Base-by-base conservation (phyloP, 2,113 vertebrate genomes). In the Tauraco erythrolophus region DNA sequence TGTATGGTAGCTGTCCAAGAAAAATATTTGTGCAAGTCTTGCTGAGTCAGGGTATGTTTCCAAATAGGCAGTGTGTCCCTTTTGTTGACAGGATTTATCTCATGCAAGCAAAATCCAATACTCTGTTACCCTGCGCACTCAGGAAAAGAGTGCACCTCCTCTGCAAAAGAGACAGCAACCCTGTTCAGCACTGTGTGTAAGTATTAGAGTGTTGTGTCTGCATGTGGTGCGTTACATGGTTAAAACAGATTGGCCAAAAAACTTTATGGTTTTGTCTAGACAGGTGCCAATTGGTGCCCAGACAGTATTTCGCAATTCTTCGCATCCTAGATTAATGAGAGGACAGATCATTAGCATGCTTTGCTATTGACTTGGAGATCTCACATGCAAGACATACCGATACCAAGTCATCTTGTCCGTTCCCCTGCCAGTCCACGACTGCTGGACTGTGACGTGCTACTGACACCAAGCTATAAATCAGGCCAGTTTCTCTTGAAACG, bases 1-100 rank as follows among this genome's bases (percentile, higher is more conserved):
- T 92, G 30, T 53, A 57, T 86, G 69, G 46, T 87, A 66, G 10
- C 39, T 66, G 50, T 89, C 94, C 95, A 97, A 96, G 62, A 82
- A 93, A 95, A 97, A 97, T 80, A 95, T 97, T 95, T 96, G 21
- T 89, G 45, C 56, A 82, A 78, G 62, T 45, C 92, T 88, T 94
- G 71, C 94, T 94, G 91, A 95, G 76, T 96, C 95, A 97, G 93
- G 30, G 18, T 94, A 56, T 50, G 76, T 71, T 95, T 97, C 51
- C 57, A 64, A 94, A 96, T 19, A 91, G 62, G 79, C 68, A 84
- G 22, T 17, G 25, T 58, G n/a, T 88, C 79, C 54, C 28, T 95
- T 85, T 79, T 71, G 69, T 90, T 93, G 88, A 92, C 56, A 62
- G 37, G 9, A 77, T 92, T 94, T 94, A 58, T 80, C 82, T 94